Conservation (phyloP, 2,797 vertebrate species). For the Atherinosoma microstoma region DNA sequence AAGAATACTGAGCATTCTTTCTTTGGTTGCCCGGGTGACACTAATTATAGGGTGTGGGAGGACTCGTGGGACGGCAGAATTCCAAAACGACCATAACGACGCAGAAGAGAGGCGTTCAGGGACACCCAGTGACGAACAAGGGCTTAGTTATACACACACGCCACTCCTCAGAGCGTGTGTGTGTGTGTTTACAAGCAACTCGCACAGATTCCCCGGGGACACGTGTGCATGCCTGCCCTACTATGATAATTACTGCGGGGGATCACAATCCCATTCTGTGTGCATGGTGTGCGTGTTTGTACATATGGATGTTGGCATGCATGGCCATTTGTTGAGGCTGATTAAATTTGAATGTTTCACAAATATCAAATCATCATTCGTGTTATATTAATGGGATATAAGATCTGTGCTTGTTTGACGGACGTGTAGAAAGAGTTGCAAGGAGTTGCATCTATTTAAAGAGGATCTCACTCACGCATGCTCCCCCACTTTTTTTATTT, state of each 20-base stretch:
- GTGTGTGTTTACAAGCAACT: conserved; percentile 69
- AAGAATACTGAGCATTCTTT: conserved; percentile 81
- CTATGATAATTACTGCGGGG: conserved; percentile 69
- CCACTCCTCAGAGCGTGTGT: conserved; percentile 68
- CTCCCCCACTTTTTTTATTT: conserved; percentile 2
- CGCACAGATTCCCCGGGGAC: conserved; percentile 70
- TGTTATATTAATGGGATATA: conserved; percentile 21
- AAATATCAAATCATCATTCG: conserved; percentile 29
- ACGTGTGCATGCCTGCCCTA: conserved; percentile 74
- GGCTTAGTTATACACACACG: conserved; percentile 70
- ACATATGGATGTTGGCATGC: conserved; percentile 27
- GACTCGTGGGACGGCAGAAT: conserved; percentile 73
- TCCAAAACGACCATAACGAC: conserved; percentile 71
- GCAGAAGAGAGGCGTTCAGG: conserved; percentile 68
- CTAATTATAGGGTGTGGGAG: conserved; percentile 81
- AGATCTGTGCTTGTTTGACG: conserved; percentile 3
- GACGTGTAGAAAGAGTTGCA: conserved; percentile 19
- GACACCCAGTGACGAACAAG: conserved; percentile 78
- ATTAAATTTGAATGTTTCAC: conserved; percentile 36
- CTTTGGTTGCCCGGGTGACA: conserved; percentile 77
- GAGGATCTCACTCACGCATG: conserved; percentile 24
- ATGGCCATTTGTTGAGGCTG: conserved; percentile 24
- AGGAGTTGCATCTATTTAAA: conserved; percentile 40
- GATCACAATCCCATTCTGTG: conserved; percentile 53
- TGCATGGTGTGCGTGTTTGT: conserved; percentile 34